Percentiles rank a stretch among this genome's conserved stretches.
These are phyloP conservation scores for Procambarus virginalis DNA, from an alignment of 1,140 invertebrate species.

Conservation along the genomic window DNA sequence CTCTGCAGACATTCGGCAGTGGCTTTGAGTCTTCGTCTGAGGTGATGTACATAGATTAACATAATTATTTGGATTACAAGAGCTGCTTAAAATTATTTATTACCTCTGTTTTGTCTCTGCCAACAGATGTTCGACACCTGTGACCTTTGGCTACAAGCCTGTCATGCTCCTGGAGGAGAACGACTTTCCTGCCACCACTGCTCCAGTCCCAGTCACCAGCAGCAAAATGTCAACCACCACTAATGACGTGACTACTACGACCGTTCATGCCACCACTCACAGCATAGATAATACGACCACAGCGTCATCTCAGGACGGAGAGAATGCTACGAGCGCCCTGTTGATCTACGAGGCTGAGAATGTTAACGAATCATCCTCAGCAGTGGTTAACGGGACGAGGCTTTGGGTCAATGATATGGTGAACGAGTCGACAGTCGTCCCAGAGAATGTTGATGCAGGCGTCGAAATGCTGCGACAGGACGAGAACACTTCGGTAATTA, in stretches of 20 bases:
- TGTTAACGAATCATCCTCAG: neutral
- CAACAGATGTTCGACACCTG: slow-evolving; percentile 69
- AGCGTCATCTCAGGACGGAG: neutral
- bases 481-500: no score
- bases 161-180: slow-evolving; percentile 71
- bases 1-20: no score
- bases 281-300: neutral
- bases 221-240: no score
- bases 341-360: neutral
- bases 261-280: neutral
- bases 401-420: neutral
- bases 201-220: neutral
- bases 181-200: slow-evolving; percentile 66
- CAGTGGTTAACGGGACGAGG: neutral
- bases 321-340: no score
- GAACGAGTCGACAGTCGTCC: no score
- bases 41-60: no score
- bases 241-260: neutral
- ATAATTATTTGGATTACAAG: no score
- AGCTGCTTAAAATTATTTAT: neutral
- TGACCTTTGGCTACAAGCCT: slow-evolving; percentile 71
- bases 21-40: no score
- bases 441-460: no score
- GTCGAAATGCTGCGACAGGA: no score
- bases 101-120: neutral